A percentile compares a stretch with the other conserved stretches of the same genome.
These are phyloP conservation scores for Chelonoidis abingdonii DNA, from an alignment of 2,113 vertebrate genomes.

Conservation along the genomic window DNA sequence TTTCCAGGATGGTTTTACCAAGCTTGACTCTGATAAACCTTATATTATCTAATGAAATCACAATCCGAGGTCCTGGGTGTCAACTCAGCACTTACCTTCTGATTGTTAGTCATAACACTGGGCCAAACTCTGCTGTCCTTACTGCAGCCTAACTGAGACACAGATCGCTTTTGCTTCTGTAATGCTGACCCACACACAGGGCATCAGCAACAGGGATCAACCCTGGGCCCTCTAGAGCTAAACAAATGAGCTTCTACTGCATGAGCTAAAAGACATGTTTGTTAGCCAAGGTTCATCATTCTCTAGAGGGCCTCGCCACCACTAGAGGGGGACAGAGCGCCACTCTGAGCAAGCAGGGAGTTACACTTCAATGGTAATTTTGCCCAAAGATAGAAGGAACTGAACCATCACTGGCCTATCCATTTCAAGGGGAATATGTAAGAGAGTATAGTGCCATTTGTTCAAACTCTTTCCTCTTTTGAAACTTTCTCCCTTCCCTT, in stretches of 20 bases:
- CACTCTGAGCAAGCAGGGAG: no score
- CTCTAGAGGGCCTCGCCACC: no score
- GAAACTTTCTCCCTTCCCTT: neutral
- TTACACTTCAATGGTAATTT: neutral
- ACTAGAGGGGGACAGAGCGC: no score
- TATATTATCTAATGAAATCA: neutral
- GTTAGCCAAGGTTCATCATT: no score
- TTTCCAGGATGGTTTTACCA: neutral
- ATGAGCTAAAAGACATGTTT: no score
- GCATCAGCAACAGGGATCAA: no score
- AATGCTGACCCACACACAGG: no score
- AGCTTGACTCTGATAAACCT: neutral
- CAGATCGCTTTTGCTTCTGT: neutral
- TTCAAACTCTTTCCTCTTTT: neutral
- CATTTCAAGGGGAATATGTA: neutral
- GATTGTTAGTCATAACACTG: neutral
- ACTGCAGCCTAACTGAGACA: neutral
- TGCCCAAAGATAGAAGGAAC: neutral
- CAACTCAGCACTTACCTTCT: neutral
- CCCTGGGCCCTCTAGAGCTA: no score
- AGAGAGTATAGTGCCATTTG: neutral
- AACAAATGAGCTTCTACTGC: no score
- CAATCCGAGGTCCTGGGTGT: neutral
- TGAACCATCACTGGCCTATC: neutral
- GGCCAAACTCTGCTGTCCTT: neutral